Base-by-base conservation (phyloP, 2,113 vertebrate genomes). In the Jaculus jaculus region DNA sequence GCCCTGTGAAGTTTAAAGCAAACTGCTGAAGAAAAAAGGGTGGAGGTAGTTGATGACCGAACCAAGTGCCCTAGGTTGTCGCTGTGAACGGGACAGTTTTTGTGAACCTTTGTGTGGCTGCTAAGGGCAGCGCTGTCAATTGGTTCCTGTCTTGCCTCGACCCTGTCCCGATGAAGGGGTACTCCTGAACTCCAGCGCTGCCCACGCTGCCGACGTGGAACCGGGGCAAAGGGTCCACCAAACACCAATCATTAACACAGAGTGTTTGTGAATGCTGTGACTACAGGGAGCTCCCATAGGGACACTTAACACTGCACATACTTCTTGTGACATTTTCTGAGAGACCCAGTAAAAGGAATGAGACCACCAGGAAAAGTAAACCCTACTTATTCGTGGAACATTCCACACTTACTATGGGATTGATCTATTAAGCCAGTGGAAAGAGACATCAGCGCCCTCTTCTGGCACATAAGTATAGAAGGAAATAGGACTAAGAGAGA, bases 401-500 rank as follows among this genome's bases (percentile, higher is more conserved):
- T 74, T 58, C 28, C 32, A 37, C 61, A 84, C 69, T 42, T 51
- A 34, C 26, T 13, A 34, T 51, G 93, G 60, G 13, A 75, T 1
- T 11, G 4, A 79, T 78, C 71, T 39, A 5, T 47, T 78, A 7
- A 11, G 60, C 39, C 4, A 6, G 18, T 80, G 61, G 23, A 65
- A 83, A 94, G 82, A 88, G n/a, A 13, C n/a, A 10, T 77, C 26
- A 51, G 91, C 69, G 26, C 89, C 94, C 93, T 96, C 93, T 96
- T 82, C 93, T 91, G 95, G 81, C 39, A 16, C 20, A 30, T 73
- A 26, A 71, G 74, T 28, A 26, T 32, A 68, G 65, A 83, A 79
- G 18, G 39, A 58, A 81, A n/a, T 4, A 4, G 68, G 24, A 15
- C 2, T 1, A 6, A 32, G 24, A 30, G 42, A 2, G 1, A 24